These are phyloP conservation scores for Sycophila texana DNA, from an alignment of 2,888 invertebrate genomes.

Conservation along the genomic window DNA sequence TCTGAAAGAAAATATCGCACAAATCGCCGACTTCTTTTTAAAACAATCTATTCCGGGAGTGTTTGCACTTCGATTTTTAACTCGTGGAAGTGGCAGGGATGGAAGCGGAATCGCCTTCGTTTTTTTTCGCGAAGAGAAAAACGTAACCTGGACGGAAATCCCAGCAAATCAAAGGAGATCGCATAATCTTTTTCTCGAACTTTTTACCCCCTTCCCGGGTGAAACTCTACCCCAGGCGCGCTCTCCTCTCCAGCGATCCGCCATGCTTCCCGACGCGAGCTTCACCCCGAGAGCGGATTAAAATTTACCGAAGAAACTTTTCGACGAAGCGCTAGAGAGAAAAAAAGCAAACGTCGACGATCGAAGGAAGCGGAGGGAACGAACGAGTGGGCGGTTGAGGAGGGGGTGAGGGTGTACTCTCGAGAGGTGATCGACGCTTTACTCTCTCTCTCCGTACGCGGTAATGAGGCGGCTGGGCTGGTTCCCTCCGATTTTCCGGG, in stretches of 20 bases:
- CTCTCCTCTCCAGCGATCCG: no score
- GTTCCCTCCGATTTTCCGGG: not conserved
- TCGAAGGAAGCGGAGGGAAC: no score
- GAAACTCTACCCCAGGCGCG: not conserved
- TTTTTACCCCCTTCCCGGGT: not conserved
- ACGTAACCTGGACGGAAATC: no score
- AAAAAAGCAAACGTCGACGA: not conserved
- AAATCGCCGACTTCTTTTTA: no score
- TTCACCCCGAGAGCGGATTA: slow-evolving; percentile 57
- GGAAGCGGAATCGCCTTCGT: no score
- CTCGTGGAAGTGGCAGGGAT: no score
- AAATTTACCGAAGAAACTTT: slow-evolving; percentile 59
- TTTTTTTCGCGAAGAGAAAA: no score
- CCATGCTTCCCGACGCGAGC: not conserved
- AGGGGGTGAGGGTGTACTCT: not conserved
- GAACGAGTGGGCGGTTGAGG: not conserved
- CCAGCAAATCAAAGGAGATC: no score
- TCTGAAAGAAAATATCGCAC: no score
- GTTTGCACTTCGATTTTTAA: no score
- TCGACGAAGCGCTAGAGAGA: slow-evolving; percentile 11
- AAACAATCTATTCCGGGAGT: no score
- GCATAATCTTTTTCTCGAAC: slow-evolving; percentile 1
- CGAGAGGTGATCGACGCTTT: not conserved
- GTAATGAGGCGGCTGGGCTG: slow-evolving; percentile 17
- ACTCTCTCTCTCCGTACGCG: not conserved